phyloP scores from a whole-genome alignment of 1,140 invertebrate species.

The Asbolus verrucosus region DNA sequence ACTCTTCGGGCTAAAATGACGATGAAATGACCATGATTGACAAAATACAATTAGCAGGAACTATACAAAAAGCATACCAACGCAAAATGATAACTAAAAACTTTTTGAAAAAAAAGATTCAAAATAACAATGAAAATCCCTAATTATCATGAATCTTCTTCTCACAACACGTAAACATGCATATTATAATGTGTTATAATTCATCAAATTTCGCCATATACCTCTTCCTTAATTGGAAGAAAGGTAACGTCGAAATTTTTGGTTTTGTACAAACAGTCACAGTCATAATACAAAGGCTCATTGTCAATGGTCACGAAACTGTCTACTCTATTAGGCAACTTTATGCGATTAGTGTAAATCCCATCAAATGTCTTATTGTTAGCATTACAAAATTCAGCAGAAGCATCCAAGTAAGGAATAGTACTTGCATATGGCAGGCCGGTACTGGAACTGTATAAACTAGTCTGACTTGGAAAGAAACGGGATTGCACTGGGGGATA shows the following conservation, averaged over 20 bases:
- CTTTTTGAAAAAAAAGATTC: slow-evolving; percentile 1
- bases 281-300: slow-evolving; percentile 60
- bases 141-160: too few relatives aligned
- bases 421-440: slow-evolving; percentile 60
- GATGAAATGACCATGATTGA: slow-evolving; percentile 42
- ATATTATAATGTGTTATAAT: neutral
- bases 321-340: neutral
- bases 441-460: slow-evolving; percentile 55
- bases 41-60: neutral
- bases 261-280: slow-evolving; percentile 31
- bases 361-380: neutral
- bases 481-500: slow-evolving; percentile 40
- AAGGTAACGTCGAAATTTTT: slow-evolving; percentile 30
- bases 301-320: slow-evolving; percentile 11
- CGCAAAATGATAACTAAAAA: neutral
- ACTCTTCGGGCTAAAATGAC: slow-evolving; percentile 80
- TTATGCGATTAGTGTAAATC: neutral
- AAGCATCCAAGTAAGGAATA: slow-evolving; percentile 44
- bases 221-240: slow-evolving; percentile 55
- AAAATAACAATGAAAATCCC: too few relatives aligned
- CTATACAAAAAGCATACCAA: slow-evolving; percentile 6
- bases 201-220: slow-evolving; percentile 59
- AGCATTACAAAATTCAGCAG: slow-evolving; percentile 14
- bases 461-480: slow-evolving; percentile 56
- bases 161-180: slow-evolving; percentile 5